Evolutionary conservation across 2,888 invertebrate species (phyloP).

Genomic region (Melinopterus prodromus): DNA sequence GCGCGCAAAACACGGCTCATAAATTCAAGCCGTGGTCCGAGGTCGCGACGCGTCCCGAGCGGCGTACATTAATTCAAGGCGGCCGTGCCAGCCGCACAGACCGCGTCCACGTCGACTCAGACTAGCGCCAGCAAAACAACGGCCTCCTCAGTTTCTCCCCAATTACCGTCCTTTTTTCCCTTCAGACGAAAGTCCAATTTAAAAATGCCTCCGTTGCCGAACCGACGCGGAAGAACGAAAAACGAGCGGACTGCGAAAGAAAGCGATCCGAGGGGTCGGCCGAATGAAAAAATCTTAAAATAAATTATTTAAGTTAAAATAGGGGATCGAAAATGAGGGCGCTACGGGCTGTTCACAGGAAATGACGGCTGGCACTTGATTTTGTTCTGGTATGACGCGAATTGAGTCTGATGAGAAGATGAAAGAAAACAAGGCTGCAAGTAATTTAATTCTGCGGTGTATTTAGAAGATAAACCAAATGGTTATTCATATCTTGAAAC

Average conservation of each 20-base stretch:
- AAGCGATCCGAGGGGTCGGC: background rate
- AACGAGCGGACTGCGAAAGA: background rate
- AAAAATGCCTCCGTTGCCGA: conserved; percentile 4
- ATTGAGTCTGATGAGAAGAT: background rate
- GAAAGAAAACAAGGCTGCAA: background rate
- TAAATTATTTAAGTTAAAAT: background rate
- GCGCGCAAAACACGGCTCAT: conserved; percentile 19
- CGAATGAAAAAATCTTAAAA: background rate
- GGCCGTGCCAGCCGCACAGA: background rate
- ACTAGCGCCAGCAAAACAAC: background rate
- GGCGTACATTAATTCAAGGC: conserved; percentile 23
- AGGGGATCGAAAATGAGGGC: background rate
- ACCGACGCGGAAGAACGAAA: background rate
- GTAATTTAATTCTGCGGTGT: too few species aligned
- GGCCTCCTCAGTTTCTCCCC: background rate
- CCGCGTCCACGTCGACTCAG: background rate
- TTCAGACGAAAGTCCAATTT: conserved; percentile 12
- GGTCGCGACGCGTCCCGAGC: background rate
- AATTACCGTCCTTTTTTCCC: conserved; percentile 11
- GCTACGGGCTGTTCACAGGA: background rate
- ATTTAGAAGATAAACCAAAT: too few species aligned
- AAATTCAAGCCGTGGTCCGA: conserved; percentile 16
- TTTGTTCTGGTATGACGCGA: background rate
- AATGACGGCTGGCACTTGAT: background rate
- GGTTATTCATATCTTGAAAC: too few species aligned